Percentiles rank a stretch among this genome's conserved stretches.
Conservation (phyloP, 2,113 vertebrate genomes). For the Axis porcinus region DNA sequence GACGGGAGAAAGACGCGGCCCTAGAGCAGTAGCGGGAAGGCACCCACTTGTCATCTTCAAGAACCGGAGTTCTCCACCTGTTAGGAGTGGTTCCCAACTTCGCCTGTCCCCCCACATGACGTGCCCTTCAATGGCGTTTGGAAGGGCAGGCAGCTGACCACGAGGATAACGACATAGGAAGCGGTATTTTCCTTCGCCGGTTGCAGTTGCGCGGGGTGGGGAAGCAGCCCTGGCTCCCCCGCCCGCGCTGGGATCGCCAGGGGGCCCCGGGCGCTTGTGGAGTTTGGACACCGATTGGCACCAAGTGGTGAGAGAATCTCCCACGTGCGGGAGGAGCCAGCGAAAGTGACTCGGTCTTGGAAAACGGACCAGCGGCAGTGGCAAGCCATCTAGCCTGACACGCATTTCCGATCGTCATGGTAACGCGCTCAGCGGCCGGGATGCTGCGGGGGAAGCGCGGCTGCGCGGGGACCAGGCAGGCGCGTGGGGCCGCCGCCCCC, state of each 20-base stretch:
- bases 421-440: background rate
- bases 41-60: background rate
- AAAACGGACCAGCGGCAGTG: background rate
- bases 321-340: background rate
- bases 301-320: background rate
- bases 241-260: background rate
- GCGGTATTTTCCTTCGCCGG: background rate
- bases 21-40: too few relatives aligned
- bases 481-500: background rate
- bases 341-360: background rate
- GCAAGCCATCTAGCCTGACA: background rate
- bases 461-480: background rate
- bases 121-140: background rate
- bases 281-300: background rate
- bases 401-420: background rate
- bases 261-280: background rate
- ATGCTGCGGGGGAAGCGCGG: background rate
- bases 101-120: background rate
- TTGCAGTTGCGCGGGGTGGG: fast-evolving
- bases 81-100: fast-evolving
- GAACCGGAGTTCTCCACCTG: background rate
- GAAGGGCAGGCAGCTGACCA: background rate
- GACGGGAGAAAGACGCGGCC: background rate
- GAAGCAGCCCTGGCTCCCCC: fast-evolving
- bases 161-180: background rate